These are phyloP conservation scores for Choristoneura rosaceana DNA, from an alignment of 2,888 invertebrate genomes.

Conservation along the genomic window DNA sequence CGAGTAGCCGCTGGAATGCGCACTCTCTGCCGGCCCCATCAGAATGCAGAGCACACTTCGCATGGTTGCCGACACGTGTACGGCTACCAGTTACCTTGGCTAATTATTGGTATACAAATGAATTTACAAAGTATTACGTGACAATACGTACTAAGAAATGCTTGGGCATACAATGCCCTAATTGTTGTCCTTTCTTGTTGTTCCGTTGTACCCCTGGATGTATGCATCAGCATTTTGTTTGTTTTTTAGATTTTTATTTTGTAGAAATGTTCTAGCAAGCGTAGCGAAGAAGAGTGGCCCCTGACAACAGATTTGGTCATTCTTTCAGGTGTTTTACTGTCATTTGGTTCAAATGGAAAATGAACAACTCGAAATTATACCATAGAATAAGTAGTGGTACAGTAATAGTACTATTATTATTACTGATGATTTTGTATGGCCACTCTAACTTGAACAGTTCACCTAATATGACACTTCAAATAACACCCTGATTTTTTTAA, in stretches of 20 bases:
- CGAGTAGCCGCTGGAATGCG: constrained; percentile 68
- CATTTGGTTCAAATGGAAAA: too few relatives aligned
- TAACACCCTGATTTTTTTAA: too few relatives aligned
- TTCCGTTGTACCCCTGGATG: neutral
- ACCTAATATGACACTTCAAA: too few relatives aligned
- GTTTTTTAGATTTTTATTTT: neutral
- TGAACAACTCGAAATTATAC: too few relatives aligned
- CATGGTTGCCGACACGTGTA: constrained; percentile 75
- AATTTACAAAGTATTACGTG: constrained; percentile 61
- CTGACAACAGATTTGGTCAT: too few relatives aligned
- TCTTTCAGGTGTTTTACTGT: too few relatives aligned
- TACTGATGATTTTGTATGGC: too few relatives aligned
- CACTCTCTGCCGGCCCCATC: constrained; percentile 72
- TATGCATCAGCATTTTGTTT: neutral
- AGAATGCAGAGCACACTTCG: constrained; percentile 72
- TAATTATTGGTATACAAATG: constrained; percentile 69
- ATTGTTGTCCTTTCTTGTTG: constrained; percentile 16
- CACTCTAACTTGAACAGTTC: too few relatives aligned
- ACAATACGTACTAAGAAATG: constrained; percentile 43
- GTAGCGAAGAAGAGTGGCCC: too few relatives aligned
- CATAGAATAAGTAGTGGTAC: too few relatives aligned
- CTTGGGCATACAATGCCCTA: constrained; percentile 2
- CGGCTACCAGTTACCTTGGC: constrained; percentile 66
- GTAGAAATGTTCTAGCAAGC: too few relatives aligned
- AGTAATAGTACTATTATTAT: too few relatives aligned